phyloP scores from a whole-genome alignment of 1,140 invertebrate species.

The Notospermus geniculatus region DNA sequence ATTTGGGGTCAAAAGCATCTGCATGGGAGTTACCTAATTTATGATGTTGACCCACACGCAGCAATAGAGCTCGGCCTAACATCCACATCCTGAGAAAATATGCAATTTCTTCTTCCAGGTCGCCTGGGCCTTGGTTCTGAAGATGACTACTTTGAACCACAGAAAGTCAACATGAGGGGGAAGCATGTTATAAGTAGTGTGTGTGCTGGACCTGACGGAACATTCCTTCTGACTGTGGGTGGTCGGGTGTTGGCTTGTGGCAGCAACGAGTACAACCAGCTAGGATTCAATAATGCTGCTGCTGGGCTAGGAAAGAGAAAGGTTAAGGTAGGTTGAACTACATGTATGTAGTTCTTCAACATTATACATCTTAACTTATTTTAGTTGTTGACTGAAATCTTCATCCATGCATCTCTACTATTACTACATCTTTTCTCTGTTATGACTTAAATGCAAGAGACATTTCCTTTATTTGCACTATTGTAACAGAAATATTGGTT shows the following conservation, averaged over 20 bases:
- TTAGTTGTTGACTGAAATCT: too few species aligned
- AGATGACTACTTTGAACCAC: slow-evolving; percentile 19
- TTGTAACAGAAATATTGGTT: too few species aligned
- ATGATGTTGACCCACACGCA: too few species aligned
- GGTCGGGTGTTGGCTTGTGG: slow-evolving; percentile 68
- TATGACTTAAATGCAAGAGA: not conserved
- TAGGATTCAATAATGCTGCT: slow-evolving; percentile 62
- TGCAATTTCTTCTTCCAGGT: slow-evolving; percentile 5
- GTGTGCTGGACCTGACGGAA: slow-evolving; percentile 62
- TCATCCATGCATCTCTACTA: too few species aligned
- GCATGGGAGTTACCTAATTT: too few species aligned
- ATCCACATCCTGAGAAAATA: too few species aligned
- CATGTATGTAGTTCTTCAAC: too few species aligned
- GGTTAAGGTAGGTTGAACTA: slow-evolving; percentile 28
- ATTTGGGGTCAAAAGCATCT: too few species aligned
- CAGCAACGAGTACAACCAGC: slow-evolving; percentile 69
- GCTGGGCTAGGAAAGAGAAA: slow-evolving; percentile 45
- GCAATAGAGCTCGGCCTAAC: too few species aligned
- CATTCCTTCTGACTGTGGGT: slow-evolving; percentile 64
- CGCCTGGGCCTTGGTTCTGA: slow-evolving; percentile 23
- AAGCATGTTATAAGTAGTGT: slow-evolving; percentile 43
- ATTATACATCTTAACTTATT: too few species aligned
- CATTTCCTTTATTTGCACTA: slow-evolving; percentile 3
- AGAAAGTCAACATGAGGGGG: slow-evolving; percentile 23
- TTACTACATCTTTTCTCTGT: too few species aligned